Evolutionary conservation across 2,113 vertebrate genomes (phyloP).

Genomic region (Sitta europaea): DNA sequence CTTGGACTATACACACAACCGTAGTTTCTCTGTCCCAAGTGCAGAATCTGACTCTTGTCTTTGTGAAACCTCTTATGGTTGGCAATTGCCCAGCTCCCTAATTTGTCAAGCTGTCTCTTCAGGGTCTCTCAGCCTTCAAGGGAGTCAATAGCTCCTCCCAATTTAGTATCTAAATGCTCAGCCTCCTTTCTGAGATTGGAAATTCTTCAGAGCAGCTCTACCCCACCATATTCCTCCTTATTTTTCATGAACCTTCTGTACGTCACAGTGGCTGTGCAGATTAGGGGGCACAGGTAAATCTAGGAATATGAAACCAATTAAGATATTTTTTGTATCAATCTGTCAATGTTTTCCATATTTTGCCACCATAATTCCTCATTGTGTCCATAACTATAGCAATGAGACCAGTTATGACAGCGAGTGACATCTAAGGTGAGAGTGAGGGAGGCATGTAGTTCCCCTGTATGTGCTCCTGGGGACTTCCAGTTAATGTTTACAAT

Average conservation of each 20-base stretch:
- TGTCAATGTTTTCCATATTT: neutral
- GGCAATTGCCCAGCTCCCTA: neutral
- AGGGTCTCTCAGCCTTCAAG: neutral
- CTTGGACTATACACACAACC: fast-evolving
- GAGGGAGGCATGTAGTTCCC: neutral
- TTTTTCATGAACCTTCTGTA: neutral
- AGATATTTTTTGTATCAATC: neutral
- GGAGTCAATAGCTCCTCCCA: neutral
- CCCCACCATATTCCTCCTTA: neutral
- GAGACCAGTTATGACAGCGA: neutral
- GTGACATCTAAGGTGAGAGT: neutral
- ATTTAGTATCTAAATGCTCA: neutral
- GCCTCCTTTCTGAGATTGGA: neutral
- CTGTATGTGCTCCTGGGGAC: neutral
- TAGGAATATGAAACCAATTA: neutral
- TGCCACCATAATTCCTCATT: neutral
- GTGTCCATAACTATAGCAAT: neutral
- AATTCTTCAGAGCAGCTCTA: neutral
- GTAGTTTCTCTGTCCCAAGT: fast-evolving
- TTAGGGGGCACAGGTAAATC: neutral
- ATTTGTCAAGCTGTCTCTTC: neutral
- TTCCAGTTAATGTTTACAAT: neutral
- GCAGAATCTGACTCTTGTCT: neutral
- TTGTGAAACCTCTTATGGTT: neutral
- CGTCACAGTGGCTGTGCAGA: neutral